These are phyloP conservation scores for Leuciscus waleckii DNA, from an alignment of 2,797 vertebrate species.

Conservation along the genomic window DNA sequence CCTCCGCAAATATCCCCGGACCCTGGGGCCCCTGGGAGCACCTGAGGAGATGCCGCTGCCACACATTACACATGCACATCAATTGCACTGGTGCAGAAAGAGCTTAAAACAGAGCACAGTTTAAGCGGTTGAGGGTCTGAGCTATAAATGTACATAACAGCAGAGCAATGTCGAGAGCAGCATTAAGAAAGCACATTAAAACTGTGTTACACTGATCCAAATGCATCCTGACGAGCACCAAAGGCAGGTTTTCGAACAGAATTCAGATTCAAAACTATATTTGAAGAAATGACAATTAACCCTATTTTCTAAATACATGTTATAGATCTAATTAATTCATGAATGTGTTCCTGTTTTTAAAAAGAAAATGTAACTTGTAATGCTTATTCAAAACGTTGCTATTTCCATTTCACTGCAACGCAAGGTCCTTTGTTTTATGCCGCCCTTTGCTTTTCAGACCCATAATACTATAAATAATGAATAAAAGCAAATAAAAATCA, in stretches of 20 bases:
- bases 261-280: neutral
- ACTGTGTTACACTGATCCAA: neutral
- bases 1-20: constrained; percentile 69
- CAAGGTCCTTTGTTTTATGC: neutral
- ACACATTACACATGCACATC: constrained; percentile 79
- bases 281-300: neutral
- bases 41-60: constrained; percentile 60
- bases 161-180: neutral
- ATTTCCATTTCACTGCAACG: neutral
- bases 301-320: neutral
- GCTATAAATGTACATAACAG: neutral
- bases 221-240: neutral
- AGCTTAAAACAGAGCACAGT: constrained; percentile 66
- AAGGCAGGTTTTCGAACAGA: neutral
- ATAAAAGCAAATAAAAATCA: neutral
- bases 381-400: too few relatives aligned
- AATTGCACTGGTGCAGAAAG: constrained; percentile 79
- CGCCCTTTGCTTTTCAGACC: neutral
- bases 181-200: neutral
- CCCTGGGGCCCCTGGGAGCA: constrained; percentile 70
- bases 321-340: neutral
- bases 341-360: too few relatives aligned
- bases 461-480: neutral
- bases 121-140: constrained; percentile 41
- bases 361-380: neutral